Evolutionary conservation across 2,797 vertebrate species (phyloP).

Genomic region (Ctenopoma multispine): DNA sequence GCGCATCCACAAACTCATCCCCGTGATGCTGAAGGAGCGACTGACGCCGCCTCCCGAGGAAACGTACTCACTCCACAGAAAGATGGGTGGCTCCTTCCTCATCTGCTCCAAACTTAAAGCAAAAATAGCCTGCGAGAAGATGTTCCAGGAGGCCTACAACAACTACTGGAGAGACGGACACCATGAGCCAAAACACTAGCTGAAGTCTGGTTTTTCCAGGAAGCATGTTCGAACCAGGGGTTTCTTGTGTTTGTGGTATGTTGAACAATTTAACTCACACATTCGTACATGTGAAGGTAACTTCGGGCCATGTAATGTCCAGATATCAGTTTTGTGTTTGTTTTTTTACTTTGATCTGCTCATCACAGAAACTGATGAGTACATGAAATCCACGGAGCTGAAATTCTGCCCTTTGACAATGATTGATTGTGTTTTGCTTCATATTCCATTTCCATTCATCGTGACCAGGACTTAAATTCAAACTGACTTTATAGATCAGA

Average conservation of each 20-base stretch:
- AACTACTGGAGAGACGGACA: slow-evolving; percentile 85
- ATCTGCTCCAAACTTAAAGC: slow-evolving; percentile 96
- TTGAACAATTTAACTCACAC: slow-evolving; percentile 40
- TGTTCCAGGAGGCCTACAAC: slow-evolving; percentile 90
- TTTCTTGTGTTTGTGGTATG: slow-evolving; percentile 15
- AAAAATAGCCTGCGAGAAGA: slow-evolving; percentile 88
- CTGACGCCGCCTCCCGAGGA: slow-evolving; percentile 94
- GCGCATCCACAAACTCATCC: slow-evolving; percentile 93
- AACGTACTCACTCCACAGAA: slow-evolving; percentile 96
- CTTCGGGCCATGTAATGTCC: slow-evolving; percentile 8
- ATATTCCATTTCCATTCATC: slow-evolving; percentile 5
- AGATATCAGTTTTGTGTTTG: not conserved
- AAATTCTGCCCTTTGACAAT: slow-evolving; percentile 7
- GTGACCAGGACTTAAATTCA: slow-evolving; percentile 8
- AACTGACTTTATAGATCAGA: slow-evolving; percentile 7
- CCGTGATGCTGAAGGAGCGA: slow-evolving; percentile 93
- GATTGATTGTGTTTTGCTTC: slow-evolving; percentile 7
- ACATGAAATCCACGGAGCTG: not conserved
- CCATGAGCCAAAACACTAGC: not conserved
- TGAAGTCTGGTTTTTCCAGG: not conserved
- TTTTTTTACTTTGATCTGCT: slow-evolving; percentile 21
- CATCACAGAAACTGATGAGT: slow-evolving; percentile 5
- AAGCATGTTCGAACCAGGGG: not conserved
- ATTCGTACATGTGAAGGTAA: slow-evolving; percentile 22
- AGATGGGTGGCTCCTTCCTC: slow-evolving; percentile 98